These are phyloP conservation scores for Agrochola macilenta DNA, from an alignment of 2,888 invertebrate species.

Conservation along the genomic window DNA sequence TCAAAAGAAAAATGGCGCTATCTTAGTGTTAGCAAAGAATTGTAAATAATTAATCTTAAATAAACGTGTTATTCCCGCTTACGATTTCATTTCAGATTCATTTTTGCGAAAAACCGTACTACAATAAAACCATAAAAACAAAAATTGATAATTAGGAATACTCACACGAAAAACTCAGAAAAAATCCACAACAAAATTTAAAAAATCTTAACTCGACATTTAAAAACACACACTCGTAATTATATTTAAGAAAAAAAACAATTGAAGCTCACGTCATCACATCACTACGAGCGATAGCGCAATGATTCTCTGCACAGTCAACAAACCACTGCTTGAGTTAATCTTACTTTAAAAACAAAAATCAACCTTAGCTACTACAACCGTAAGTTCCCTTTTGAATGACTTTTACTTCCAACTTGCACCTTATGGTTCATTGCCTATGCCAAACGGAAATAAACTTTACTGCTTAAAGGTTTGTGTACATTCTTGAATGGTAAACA, in stretches of 20 bases:
- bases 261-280: conserved; percentile 62
- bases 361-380: background rate
- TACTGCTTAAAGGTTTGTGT: fast-evolving
- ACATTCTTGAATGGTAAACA: conserved; percentile 6
- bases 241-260: conserved; percentile 30
- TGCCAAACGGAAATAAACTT: background rate
- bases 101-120: background rate
- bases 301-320: conserved; percentile 66
- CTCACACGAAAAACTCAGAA: conserved; percentile 43
- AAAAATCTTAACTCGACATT: conserved; percentile 30
- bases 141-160: conserved; percentile 15
- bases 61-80: no score
- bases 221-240: conserved; percentile 50
- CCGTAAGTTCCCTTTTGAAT: conserved; percentile 7
- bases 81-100: background rate
- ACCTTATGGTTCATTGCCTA: conserved; percentile 11
- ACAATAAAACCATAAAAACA: background rate
- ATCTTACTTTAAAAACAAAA: conserved; percentile 29
- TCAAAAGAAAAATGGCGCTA: background rate
- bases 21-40: no score
- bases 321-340: conserved; percentile 57
- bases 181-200: conserved; percentile 50
- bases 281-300: conserved; percentile 64
- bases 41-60: no score
- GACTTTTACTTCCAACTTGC: conserved; percentile 2